A percentile compares a stretch with the other conserved stretches of the same genome.
phyloP scores from a whole-genome alignment of 2,113 vertebrate genomes.

The Platysteira castanea region DNA sequence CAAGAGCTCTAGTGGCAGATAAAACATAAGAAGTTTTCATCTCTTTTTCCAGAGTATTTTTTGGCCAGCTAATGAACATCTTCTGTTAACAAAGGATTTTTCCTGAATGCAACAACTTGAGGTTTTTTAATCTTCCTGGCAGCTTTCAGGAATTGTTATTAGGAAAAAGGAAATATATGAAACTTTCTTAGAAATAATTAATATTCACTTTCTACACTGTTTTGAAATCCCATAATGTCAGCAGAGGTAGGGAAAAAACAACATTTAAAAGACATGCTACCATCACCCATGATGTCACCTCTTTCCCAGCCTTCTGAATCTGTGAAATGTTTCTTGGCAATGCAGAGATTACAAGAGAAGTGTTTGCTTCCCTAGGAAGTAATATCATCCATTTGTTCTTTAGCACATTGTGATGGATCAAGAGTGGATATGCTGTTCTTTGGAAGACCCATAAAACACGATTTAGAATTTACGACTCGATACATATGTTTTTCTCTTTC shows the following conservation, averaged over 20 bases:
- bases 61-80: background rate
- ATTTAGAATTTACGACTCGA: background rate
- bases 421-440: background rate
- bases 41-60: background rate
- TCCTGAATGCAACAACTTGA: background rate
- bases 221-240: background rate
- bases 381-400: background rate
- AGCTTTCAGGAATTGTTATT: background rate
- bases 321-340: background rate
- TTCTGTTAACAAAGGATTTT: background rate
- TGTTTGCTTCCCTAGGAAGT: background rate
- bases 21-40: background rate
- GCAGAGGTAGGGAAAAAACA: background rate
- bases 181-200: background rate
- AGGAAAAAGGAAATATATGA: background rate
- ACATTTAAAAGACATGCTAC: background rate
- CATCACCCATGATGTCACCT: background rate
- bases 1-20: background rate
- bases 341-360: background rate
- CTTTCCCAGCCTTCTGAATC: background rate
- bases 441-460: background rate
- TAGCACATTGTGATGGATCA: background rate
- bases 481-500: background rate
- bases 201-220: background rate
- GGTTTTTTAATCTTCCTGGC: background rate